Conservation (phyloP, 2,797 vertebrate genomes). For the Pseudochirops corinnae region DNA sequence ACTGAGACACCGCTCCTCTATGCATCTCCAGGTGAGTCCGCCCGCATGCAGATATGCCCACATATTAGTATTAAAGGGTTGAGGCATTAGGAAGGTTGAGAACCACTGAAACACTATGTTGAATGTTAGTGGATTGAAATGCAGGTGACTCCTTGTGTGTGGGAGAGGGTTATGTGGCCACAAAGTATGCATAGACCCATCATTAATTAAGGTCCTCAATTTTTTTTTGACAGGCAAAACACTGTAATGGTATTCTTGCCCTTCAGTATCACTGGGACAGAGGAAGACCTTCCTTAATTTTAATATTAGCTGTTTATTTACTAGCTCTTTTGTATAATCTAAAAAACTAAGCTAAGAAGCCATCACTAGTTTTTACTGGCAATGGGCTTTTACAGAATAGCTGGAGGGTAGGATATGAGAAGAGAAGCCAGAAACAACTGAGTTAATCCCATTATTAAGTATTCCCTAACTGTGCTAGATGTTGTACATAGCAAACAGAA, state of each 20-base stretch:
- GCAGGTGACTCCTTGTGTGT: not conserved
- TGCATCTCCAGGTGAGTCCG: too few species aligned
- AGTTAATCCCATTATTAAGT: not conserved
- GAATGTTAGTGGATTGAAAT: not conserved
- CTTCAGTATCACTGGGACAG: constrained; percentile 45
- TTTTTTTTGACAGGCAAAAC: constrained; percentile 49
- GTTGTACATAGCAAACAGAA: not conserved
- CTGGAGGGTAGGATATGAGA: not conserved
- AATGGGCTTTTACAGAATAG: constrained; percentile 46
- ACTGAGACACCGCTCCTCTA: too few species aligned
- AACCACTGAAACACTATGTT: not conserved
- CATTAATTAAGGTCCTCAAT: constrained; percentile 57
- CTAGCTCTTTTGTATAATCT: constrained; percentile 35
- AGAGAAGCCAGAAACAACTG: not conserved
- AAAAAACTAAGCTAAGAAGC: constrained; percentile 22
- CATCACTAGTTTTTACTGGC: not conserved
- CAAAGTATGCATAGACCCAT: not conserved
- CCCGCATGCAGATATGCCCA: too few species aligned
- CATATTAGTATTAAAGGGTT: too few species aligned
- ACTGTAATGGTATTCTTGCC: constrained; percentile 59
- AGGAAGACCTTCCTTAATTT: constrained; percentile 48
- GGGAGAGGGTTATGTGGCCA: not conserved
- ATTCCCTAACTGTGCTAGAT: not conserved
- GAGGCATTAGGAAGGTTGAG: too few species aligned
- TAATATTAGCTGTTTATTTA: constrained; percentile 32